These are phyloP conservation scores for Drosophila tropicalis DNA, from an alignment of 1,140 invertebrate genomes.

Conservation along the genomic window DNA sequence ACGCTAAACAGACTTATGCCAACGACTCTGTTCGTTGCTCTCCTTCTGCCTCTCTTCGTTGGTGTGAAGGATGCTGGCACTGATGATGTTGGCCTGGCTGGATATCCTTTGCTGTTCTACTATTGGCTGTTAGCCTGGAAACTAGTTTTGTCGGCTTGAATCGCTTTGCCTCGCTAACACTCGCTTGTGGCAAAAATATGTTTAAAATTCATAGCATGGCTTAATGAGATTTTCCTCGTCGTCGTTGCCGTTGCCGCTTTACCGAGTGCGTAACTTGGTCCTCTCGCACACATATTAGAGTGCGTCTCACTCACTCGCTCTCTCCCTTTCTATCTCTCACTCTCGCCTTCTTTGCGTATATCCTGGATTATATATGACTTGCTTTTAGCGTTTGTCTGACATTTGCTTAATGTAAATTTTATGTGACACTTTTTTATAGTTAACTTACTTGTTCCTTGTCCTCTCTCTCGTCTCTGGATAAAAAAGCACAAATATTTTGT, in stretches of 20 bases:
- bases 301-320: background rate
- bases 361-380: slow-evolving; percentile 72
- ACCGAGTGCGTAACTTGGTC: slow-evolving; percentile 43
- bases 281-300: background rate
- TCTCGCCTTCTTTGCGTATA: slow-evolving; percentile 40
- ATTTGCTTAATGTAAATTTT: slow-evolving; percentile 70
- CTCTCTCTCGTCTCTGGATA: background rate
- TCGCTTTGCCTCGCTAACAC: slow-evolving; percentile 48
- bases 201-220: slow-evolving; percentile 78
- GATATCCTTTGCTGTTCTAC: slow-evolving; percentile 41
- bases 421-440: slow-evolving; percentile 74
- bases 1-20: slow-evolving; percentile 49
- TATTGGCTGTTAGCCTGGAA: slow-evolving; percentile 57
- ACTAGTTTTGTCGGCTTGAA: slow-evolving; percentile 46
- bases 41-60: too few relatives aligned
- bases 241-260: slow-evolving; percentile 36
- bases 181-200: slow-evolving; percentile 60
- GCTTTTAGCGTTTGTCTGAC: slow-evolving; percentile 64
- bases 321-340: background rate
- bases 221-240: slow-evolving; percentile 74
- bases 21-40: background rate
- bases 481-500: slow-evolving; percentile 9
- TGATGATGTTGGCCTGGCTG: slow-evolving; percentile 18
- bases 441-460: slow-evolving; percentile 20
- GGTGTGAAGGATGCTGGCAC: slow-evolving; percentile 4